Percentiles rank a stretch among this genome's conserved stretches.
Conservation (phyloP, 1,140 invertebrate species). For the Micrasema longulum region DNA sequence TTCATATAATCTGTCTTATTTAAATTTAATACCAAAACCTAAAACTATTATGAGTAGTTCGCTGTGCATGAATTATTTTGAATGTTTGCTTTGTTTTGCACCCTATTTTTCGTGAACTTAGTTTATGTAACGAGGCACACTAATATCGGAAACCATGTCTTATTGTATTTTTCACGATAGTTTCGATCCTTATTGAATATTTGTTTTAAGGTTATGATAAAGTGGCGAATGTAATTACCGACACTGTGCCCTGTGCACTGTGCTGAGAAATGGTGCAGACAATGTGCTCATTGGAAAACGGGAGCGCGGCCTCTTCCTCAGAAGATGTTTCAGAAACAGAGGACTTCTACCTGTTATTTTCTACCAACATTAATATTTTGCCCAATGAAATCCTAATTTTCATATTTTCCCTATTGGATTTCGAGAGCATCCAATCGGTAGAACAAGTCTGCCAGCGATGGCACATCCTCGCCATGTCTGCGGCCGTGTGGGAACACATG, state of each 20-base stretch:
- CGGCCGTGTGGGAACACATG: constrained; percentile 67
- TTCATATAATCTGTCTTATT: too few species aligned
- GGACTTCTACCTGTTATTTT: not conserved
- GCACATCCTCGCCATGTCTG: constrained; percentile 65
- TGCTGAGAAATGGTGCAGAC: constrained; percentile 7
- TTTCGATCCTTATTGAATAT: too few species aligned
- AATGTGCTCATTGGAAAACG: constrained; percentile 29
- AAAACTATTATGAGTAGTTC: too few species aligned
- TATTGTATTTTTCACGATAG: too few species aligned
- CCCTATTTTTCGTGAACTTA: too few species aligned
- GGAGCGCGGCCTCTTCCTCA: not conserved
- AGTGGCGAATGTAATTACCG: constrained; percentile 16
- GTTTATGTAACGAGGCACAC: too few species aligned
- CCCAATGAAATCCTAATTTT: constrained; percentile 68
- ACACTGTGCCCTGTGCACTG: constrained; percentile 17
- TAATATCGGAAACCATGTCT: too few species aligned
- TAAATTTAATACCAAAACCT: too few species aligned
- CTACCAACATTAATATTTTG: constrained; percentile 62
- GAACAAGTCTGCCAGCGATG: constrained; percentile 66
- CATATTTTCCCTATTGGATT: constrained; percentile 68
- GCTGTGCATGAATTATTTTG: too few species aligned
- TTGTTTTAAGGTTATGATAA: constrained; percentile 28
- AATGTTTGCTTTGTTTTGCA: too few species aligned
- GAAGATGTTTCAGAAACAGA: not conserved
- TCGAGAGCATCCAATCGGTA: constrained; percentile 64